Conservation (phyloP, 2,888 invertebrate genomes). For the Spodoptera exigua region DNA sequence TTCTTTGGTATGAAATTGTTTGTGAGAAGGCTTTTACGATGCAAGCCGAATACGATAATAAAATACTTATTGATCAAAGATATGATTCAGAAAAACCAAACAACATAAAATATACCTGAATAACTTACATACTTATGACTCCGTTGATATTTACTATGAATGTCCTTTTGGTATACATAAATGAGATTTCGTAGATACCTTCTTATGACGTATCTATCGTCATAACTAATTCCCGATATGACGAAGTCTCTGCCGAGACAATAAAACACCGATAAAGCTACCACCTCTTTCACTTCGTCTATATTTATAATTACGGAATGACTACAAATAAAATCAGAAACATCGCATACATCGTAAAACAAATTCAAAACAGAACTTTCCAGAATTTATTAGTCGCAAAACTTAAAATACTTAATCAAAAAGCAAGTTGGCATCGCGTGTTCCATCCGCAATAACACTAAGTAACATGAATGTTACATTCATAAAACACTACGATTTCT, state of each 20-base stretch:
- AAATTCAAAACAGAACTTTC: constrained; percentile 9
- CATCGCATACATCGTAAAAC: background rate
- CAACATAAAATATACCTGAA: background rate
- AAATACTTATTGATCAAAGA: no score
- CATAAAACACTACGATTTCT: constrained; percentile 51
- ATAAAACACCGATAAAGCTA: no score
- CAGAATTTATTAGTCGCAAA: constrained; percentile 23
- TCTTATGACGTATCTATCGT: no score
- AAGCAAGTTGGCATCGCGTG: constrained; percentile 44
- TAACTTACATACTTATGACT: background rate
- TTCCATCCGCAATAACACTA: constrained; percentile 43
- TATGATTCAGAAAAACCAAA: no score
- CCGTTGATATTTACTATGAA: background rate
- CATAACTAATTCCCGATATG: no score
- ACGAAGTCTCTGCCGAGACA: no score
- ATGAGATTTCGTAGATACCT: no score
- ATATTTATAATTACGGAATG: no score
- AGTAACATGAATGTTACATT: constrained; percentile 35
- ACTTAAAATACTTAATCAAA: constrained; percentile 37
- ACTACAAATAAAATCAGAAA: no score
- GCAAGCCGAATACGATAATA: no score
- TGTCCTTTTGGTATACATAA: no score
- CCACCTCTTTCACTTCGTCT: no score
- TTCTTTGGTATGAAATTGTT: background rate
- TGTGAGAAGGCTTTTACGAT: background rate